Conservation (phyloP, 1,140 invertebrate species). For the Chelonus insularis region DNA sequence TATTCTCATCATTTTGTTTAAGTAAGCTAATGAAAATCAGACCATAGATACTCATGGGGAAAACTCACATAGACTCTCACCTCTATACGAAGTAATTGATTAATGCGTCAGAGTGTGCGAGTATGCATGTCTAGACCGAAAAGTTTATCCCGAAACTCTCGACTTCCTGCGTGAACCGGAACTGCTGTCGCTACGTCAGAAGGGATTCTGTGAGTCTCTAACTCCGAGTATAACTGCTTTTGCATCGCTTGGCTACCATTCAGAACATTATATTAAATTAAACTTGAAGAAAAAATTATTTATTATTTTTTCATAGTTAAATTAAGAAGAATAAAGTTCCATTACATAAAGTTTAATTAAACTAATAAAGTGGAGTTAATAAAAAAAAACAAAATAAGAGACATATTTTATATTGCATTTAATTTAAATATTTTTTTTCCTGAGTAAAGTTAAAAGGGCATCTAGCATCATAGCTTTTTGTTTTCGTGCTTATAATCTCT, state of each 20-base stretch:
- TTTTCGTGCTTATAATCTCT: slow-evolving; percentile 9
- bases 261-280: slow-evolving; percentile 10
- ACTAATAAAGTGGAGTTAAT: neutral
- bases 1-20: neutral
- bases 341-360: too few species aligned
- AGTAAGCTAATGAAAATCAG: slow-evolving; percentile 16
- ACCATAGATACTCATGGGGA: slow-evolving; percentile 16
- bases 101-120: slow-evolving; percentile 12
- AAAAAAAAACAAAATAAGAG: neutral
- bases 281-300: too few species aligned
- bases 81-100: slow-evolving; percentile 12
- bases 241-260: slow-evolving; percentile 12
- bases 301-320: too few species aligned
- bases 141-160: slow-evolving; percentile 21
- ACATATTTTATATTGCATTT: neutral
- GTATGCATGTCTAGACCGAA: slow-evolving; percentile 4
- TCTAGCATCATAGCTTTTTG: neutral
- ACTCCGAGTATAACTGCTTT: slow-evolving; percentile 9
- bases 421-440: neutral
- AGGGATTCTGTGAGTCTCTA: slow-evolving; percentile 5
- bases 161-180: slow-evolving; percentile 22
- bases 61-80: neutral
- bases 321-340: too few species aligned
- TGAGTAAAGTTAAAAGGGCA: slow-evolving; percentile 11
- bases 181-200: slow-evolving; percentile 18